phyloP scores from a whole-genome alignment of 2,888 invertebrate species.

The Drosophila robusta region DNA sequence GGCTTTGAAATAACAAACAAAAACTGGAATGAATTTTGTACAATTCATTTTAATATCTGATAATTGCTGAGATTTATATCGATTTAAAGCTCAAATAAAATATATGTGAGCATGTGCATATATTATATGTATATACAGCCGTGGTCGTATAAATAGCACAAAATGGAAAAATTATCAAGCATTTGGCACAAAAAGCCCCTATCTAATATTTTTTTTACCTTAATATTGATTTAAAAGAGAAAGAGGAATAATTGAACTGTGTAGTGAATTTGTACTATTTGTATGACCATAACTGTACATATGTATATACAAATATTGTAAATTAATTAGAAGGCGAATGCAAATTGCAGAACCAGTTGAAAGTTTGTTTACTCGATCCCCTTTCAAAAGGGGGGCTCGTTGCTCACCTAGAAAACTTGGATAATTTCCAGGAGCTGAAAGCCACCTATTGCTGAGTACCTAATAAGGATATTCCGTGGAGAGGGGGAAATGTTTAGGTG shows the following conservation, averaged over 20 bases:
- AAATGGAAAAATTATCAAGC: too few species aligned
- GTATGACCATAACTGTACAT: not conserved
- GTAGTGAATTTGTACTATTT: too few species aligned
- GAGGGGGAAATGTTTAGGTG: constrained; percentile 11
- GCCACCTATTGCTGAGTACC: too few species aligned
- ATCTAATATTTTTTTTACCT: too few species aligned
- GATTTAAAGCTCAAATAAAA: constrained; percentile 9
- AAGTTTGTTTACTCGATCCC: constrained; percentile 8
- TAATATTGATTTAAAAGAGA: too few species aligned
- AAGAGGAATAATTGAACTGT: too few species aligned
- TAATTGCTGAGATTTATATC: constrained; percentile 24
- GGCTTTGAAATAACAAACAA: not conserved
- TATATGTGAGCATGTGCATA: not conserved
- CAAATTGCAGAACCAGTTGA: constrained; percentile 43
- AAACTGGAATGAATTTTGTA: constrained; percentile 3
- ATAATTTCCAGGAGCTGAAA: constrained; percentile 15
- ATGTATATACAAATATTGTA: not conserved
- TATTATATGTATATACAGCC: not conserved
- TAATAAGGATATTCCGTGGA: not conserved
- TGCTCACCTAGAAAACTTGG: constrained; percentile 25
- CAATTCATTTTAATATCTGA: not conserved
- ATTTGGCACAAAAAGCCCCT: too few species aligned
- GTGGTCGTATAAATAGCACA: too few species aligned
- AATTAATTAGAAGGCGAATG: constrained; percentile 40
- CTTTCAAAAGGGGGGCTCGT: constrained; percentile 41